phyloP scores from a whole-genome alignment of 2,797 vertebrate genomes.

The Carduelis carduelis region DNA sequence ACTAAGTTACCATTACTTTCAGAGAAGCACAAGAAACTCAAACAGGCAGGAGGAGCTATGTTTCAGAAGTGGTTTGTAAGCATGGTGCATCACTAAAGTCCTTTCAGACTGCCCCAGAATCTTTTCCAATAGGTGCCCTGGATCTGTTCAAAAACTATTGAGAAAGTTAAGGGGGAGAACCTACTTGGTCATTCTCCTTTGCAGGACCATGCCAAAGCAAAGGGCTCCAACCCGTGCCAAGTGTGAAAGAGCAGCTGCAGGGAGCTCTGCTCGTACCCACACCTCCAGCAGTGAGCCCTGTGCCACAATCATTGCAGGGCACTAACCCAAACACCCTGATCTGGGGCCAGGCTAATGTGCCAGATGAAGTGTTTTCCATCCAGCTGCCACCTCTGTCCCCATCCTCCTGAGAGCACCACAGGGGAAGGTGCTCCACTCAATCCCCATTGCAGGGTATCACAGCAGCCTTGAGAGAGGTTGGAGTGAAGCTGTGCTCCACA shows the following conservation, averaged over 20 bases:
- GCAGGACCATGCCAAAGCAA: not conserved
- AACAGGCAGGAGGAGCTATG: not conserved
- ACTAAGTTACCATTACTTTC: not conserved
- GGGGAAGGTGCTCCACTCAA: not conserved
- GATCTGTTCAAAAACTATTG: not conserved
- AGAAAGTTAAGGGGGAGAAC: not conserved
- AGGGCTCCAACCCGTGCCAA: not conserved
- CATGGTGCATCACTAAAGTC: not conserved
- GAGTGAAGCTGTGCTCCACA: not conserved
- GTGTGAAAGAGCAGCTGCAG: not conserved
- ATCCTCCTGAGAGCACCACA: not conserved
- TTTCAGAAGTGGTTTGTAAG: not conserved
- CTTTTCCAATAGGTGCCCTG: fast-evolving
- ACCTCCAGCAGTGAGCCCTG: not conserved
- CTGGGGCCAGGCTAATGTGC: not conserved
- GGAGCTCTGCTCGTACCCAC: not conserved
- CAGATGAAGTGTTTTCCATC: not conserved
- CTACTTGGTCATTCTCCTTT: not conserved
- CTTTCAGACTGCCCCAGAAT: not conserved
- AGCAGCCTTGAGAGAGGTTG: not conserved
- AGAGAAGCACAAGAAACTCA: not conserved
- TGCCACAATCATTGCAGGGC: not conserved
- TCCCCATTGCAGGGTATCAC: not conserved
- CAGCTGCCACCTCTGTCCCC: fast-evolving
- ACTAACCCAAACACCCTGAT: not conserved